phyloP scores from a whole-genome alignment of 2,888 invertebrate genomes.

The Tubulanus polymorphus region DNA sequence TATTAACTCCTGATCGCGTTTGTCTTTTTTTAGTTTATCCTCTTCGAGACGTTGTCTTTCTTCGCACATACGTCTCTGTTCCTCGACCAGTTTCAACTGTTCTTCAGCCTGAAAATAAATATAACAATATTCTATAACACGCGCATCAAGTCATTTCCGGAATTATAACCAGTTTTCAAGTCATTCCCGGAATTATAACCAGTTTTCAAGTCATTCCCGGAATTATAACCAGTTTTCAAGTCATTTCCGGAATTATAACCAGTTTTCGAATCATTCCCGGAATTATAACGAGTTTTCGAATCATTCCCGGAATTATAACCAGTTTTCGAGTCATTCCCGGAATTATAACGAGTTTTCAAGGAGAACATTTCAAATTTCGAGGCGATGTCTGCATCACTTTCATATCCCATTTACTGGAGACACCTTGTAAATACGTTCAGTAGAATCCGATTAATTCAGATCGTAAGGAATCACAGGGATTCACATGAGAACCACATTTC shows the following conservation, averaged over 20 bases:
- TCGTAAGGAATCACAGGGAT: too few species aligned
- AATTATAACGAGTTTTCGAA: too few species aligned
- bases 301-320: background rate
- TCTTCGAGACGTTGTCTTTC: slow-evolving; percentile 87
- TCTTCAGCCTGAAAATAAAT: slow-evolving; percentile 78
- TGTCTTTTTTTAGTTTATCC: slow-evolving; percentile 86
- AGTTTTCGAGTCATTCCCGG: background rate
- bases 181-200: too few species aligned
- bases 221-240: too few species aligned
- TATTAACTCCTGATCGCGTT: slow-evolving; percentile 95
- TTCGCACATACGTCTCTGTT: slow-evolving; percentile 87
- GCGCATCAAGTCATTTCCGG: background rate
- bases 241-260: too few species aligned
- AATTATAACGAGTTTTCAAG: background rate
- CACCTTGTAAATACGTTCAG: too few species aligned
- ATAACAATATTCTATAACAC: slow-evolving; percentile 4
- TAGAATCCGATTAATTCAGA: too few species aligned
- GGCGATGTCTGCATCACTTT: background rate
- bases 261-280: too few species aligned
- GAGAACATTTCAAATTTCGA: background rate
- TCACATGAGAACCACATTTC: background rate
- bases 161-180: too few species aligned
- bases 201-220: too few species aligned
- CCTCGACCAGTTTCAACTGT: slow-evolving; percentile 91
- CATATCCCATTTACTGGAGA: too few species aligned